Base-by-base conservation (phyloP, 2,113 vertebrate genomes). In the Sander lucioperca region DNA sequence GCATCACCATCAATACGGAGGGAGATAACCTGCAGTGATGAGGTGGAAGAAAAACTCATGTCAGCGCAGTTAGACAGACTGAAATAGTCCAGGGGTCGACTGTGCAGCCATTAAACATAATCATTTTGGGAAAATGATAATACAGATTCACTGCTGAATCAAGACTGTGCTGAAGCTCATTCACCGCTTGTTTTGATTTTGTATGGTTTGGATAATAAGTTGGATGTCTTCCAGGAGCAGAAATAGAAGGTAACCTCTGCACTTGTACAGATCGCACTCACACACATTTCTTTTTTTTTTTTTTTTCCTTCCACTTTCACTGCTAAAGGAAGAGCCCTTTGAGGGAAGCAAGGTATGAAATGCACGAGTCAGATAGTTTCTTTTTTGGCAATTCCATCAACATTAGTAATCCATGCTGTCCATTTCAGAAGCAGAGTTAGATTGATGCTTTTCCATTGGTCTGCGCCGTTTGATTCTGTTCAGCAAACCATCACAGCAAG, bases 321-420 rank as follows among this genome's bases (percentile, higher is more conserved):
- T 91, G 93, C 92, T 95, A 89, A 95, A 96, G 95, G 95, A 96
- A 94, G 95, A 96, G 81, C 91, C 94, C 78, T 95, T 94, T 93
- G 95, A 94, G 90, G 95, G 95, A 83, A 95, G 92, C 92, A 96
- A 95, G 95, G 95, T 96, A 95, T 23, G 94, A 90, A 39, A 72
- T 81, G 74, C 88, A 85, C 54, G 72, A 84, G 65, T 79, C 59
- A 3, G 80, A 88, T 50, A 59, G 75, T 79, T 84, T 86, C 69
- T 80, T 63, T 86, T 72, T 80, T 85, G 48, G 36, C 72, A 82
- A 51, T 88, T 65, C 73, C 91, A 92, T 89, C 88, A 54, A 47
- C 91, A 84, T 90, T 45, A 81, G 88, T 89, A 82, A 84, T 86
- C 88, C 87, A 93, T 74, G 88, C 73, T 54, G 54, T 86, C 85